Percentiles rank a stretch among this genome's conserved stretches.
These are phyloP conservation scores for Fukomys damarensis DNA, from an alignment of 2,113 vertebrate genomes.

Conservation along the genomic window DNA sequence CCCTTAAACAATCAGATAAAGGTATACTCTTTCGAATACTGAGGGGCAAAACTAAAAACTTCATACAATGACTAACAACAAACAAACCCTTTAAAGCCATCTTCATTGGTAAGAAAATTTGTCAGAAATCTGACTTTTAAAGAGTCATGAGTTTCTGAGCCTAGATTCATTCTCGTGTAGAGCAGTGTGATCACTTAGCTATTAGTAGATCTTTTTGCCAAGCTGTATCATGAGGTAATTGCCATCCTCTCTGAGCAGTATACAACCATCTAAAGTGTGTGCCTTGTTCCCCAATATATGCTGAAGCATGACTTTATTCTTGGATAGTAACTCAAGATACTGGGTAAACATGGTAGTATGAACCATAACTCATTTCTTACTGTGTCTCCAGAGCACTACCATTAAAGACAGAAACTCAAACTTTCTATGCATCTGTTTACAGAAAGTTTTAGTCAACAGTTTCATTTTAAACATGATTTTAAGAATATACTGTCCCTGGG, in stretches of 20 bases:
- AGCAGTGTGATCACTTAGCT: background rate
- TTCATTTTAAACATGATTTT: conserved; percentile 42
- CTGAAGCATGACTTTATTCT: background rate
- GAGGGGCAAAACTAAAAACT: background rate
- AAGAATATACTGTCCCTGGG: background rate
- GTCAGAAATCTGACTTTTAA: background rate
- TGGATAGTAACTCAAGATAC: background rate
- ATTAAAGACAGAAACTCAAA: background rate
- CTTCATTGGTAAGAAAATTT: background rate
- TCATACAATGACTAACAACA: conserved; percentile 6
- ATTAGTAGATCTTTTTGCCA: background rate
- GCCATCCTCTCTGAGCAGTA: background rate
- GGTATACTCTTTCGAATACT: conserved; percentile 5
- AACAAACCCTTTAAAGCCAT: conserved; percentile 36
- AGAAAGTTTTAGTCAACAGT: background rate
- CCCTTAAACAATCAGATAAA: conserved; percentile 11
- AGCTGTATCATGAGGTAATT: background rate
- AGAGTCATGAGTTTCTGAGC: background rate
- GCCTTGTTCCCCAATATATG: background rate
- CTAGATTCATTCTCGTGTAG: background rate
- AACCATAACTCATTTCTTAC: background rate
- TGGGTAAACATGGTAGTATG: background rate
- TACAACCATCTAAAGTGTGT: background rate
- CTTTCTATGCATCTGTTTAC: background rate
- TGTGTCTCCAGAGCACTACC: background rate